Evolutionary conservation across 2,888 invertebrate genomes (phyloP), one percentile per base, ranked within the genome.

Genomic region (Coleophora flavipennella): DNA sequence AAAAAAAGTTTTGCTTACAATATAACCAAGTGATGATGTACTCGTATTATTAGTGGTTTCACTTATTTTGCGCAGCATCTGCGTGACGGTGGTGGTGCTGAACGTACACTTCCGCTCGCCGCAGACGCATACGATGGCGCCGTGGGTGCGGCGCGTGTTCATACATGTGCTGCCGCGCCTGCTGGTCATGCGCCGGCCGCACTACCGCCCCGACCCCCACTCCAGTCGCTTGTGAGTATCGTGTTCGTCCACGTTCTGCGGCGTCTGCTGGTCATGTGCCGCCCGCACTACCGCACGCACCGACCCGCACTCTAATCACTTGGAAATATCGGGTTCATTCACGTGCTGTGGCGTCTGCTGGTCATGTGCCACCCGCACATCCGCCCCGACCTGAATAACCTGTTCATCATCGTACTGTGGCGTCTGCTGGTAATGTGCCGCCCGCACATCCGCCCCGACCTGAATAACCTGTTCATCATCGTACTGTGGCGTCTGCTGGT

Each of bases 51-150:
- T n/a, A n/a, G n/a, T n/a, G n/a, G n/a, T n/a, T n/a, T n/a, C n/a
- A 20, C 31, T 10, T 13, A 14, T 26, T 1, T 7, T 59, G 40
- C 20, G 20, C 87, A 93, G 93, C 81, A 96, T 96, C 83, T 94
- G 95, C 85, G 92, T 95, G 68, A 96, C 96, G 47, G 97, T 99
- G 63, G 93, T 97, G 68, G 97, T 97, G 61, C 88, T 98, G 63
- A 98, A 98, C 86, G 95, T 97, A 60, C 97, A 98, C 88, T 98
- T 97, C 87, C 94, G 99, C 43, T 97, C 96, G 53, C 97, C 98
- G 50, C 95, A 97, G 79, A 99, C 98, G 50, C 97, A 97, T 87
- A 93, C 94, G 54, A 98, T 99, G 97, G 94, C 97, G 49, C 95
- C 93, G 39, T 97, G 97, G 97, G 95, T 98, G 62, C 92, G 95